phyloP scores from a whole-genome alignment of 1,140 invertebrate genomes.

The Caenorhabditis remanei region DNA sequence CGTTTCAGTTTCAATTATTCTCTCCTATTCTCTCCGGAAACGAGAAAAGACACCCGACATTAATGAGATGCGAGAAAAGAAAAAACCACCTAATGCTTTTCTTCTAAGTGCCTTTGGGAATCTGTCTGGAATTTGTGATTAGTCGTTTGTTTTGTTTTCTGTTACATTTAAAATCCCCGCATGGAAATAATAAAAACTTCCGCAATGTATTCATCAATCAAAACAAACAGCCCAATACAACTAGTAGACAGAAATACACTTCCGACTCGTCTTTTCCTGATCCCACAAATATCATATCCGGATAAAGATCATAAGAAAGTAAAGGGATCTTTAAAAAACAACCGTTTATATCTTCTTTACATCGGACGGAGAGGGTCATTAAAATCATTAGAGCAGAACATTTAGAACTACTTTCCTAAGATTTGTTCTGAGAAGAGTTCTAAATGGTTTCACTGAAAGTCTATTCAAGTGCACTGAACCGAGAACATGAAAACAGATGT shows the following conservation, averaged over 20 bases:
- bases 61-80: conserved; percentile 10
- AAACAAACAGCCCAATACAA: neutral
- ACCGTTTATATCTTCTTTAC: too few species aligned
- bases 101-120: neutral
- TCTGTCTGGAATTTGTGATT: neutral
- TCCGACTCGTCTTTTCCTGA: neutral
- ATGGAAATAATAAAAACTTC: neutral
- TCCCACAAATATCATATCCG: neutral
- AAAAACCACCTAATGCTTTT: neutral
- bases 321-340: too few species aligned
- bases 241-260: neutral
- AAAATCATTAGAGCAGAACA: neutral
- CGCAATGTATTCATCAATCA: neutral
- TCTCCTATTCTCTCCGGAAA: conserved; percentile 16
- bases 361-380: neutral
- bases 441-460: neutral
- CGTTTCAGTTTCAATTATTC: conserved; percentile 15
- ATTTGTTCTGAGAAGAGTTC: neutral
- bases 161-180: too few species aligned
- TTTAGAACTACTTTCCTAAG: neutral
- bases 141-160: neutral
- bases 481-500: too few species aligned
- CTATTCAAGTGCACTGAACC: conserved; percentile 30
- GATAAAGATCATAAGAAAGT: neutral
- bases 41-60: conserved; percentile 19